phyloP scores from a whole-genome alignment of 2,888 invertebrate species.

The Spatulosminthurus flaviceps region DNA sequence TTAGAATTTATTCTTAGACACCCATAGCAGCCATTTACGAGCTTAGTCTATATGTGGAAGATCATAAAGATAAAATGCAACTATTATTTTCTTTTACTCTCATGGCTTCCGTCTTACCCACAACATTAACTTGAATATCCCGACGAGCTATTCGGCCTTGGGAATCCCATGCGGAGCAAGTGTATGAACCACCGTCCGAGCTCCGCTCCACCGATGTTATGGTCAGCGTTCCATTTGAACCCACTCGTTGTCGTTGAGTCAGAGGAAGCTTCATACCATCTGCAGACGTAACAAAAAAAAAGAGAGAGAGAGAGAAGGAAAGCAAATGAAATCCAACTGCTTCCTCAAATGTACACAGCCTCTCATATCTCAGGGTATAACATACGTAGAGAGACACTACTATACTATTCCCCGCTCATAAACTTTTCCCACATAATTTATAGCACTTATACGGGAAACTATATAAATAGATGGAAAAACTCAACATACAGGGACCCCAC shows the following conservation, averaged over 20 bases:
- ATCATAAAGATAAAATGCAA: conserved; percentile 30
- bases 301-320: not conserved
- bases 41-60: not conserved
- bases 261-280: conserved; percentile 60
- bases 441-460: no score
- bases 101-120: conserved; percentile 71
- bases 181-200: conserved; percentile 80
- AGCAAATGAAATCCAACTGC: conserved; percentile 33
- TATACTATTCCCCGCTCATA: no score
- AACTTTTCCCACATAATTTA: no score
- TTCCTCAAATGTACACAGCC: not conserved
- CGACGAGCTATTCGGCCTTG: conserved; percentile 79
- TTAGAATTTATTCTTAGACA: conserved; percentile 26
- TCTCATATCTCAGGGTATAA: no score
- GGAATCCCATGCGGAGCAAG: conserved; percentile 81
- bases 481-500: no score
- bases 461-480: no score
- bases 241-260: conserved; percentile 58
- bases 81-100: conserved; percentile 14
- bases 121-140: conserved; percentile 79
- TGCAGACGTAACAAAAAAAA: conserved; percentile 22
- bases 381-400: no score
- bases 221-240: conserved; percentile 75
- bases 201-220: conserved; percentile 80
- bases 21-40: conserved; percentile 24